A percentile compares a stretch with the other conserved stretches of the same genome.
These are phyloP conservation scores for Phymatocera aterrima DNA, from an alignment of 2,888 invertebrate species.

Conservation along the genomic window DNA sequence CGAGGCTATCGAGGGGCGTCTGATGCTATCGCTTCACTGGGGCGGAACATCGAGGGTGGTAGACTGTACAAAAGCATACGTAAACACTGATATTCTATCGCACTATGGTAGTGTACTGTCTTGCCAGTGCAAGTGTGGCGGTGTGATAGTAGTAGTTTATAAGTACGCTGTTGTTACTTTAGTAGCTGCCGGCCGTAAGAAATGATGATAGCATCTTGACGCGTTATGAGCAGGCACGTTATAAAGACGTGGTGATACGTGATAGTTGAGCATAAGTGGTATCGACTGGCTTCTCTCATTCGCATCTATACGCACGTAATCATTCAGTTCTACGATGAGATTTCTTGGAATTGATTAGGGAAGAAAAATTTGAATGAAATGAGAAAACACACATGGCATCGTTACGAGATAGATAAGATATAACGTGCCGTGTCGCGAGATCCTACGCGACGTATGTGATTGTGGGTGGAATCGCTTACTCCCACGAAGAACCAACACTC, in stretches of 20 bases:
- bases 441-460: constrained; percentile 30
- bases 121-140: neutral
- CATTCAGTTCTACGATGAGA: neutral
- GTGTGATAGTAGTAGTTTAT: constrained; percentile 64
- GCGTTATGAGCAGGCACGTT: constrained; percentile 61
- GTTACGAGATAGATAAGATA: neutral
- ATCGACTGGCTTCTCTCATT: constrained; percentile 23
- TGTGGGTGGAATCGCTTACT: constrained; percentile 32
- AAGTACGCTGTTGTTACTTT: constrained; percentile 61
- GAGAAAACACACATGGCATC: constrained; percentile 8
- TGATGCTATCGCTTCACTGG: constrained; percentile 66
- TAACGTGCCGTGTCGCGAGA: constrained; percentile 24
- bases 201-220: constrained; percentile 69
- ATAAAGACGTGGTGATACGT: constrained; percentile 68
- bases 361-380: neutral
- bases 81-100: constrained; percentile 9
- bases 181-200: constrained; percentile 64
- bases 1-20: constrained; percentile 47
- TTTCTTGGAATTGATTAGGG: neutral
- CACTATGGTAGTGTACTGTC: neutral
- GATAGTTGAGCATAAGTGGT: constrained; percentile 55
- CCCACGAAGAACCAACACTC: constrained; percentile 29
- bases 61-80: constrained; percentile 22
- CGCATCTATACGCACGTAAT: neutral
- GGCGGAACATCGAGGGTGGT: constrained; percentile 65